Conservation (phyloP, 2,888 invertebrate genomes). For the Chromoteleia sp. region DNA sequence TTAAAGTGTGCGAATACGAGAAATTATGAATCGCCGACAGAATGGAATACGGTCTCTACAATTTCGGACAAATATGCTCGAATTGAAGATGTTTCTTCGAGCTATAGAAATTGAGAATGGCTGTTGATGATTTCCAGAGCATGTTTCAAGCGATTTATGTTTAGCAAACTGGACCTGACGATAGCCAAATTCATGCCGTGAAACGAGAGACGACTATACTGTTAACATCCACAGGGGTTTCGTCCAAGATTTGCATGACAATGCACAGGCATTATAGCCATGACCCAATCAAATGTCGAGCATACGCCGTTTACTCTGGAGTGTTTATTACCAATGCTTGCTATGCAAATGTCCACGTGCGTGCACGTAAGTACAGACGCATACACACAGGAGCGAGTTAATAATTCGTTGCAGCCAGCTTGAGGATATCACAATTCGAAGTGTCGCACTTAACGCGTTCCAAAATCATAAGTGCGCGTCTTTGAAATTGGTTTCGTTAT, state of each 20-base stretch:
- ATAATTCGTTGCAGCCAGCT: conserved; percentile 64
- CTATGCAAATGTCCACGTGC: conserved; percentile 71
- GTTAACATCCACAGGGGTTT: conserved; percentile 71
- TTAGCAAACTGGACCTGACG: conserved; percentile 71
- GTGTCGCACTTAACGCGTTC: conserved; percentile 53
- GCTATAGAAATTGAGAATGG: conserved; percentile 58
- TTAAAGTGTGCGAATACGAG: conserved; percentile 11
- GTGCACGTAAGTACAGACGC: conserved; percentile 68
- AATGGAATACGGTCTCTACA: conserved; percentile 7
- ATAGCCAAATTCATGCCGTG: conserved; percentile 66
- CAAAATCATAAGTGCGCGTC: conserved; percentile 26
- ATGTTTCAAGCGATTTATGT: conserved; percentile 67
- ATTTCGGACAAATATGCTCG: conserved; percentile 32
- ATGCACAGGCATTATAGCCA: conserved; percentile 81
- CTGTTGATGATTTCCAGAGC: conserved; percentile 59
- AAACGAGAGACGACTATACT: conserved; percentile 68
- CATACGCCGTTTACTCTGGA: conserved; percentile 80
- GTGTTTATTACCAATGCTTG: conserved; percentile 78
- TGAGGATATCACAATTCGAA: conserved; percentile 55
- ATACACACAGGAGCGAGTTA: conserved; percentile 56
- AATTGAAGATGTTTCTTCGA: conserved; percentile 43
- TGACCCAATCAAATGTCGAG: conserved; percentile 82
- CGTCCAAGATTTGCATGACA: conserved; percentile 83
- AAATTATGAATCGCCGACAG: conserved; percentile 8
- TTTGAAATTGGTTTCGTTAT: conserved; percentile 17